Percentiles rank a stretch among this genome's conserved stretches.
These are phyloP conservation scores for Lasaia peninsularis DNA, from an alignment of 1,140 invertebrate genomes.

Conservation along the genomic window DNA sequence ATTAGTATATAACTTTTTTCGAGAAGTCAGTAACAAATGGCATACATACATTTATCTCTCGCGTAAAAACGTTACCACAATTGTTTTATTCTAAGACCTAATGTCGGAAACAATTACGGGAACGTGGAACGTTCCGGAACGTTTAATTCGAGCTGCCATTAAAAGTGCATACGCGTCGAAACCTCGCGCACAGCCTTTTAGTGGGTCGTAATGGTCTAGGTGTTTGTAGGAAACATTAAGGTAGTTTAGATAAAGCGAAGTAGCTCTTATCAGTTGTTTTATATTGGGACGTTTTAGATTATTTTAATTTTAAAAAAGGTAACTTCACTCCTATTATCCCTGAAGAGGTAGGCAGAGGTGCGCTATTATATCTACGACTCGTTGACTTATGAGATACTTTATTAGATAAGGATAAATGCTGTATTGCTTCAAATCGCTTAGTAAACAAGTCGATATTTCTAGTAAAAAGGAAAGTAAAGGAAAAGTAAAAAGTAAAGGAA, in stretches of 20 bases:
- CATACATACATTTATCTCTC: neutral
- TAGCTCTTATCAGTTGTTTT: neutral
- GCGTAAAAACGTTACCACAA: neutral
- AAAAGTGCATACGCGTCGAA: conserved; percentile 9
- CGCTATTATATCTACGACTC: no score
- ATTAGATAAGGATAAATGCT: no score
- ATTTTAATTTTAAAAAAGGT: no score
- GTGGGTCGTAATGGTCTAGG: neutral
- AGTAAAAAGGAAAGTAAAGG: no score
- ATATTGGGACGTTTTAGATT: neutral
- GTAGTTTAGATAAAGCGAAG: neutral
- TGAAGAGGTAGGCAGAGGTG: no score
- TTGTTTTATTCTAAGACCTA: conserved; percentile 6
- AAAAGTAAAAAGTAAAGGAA: no score
- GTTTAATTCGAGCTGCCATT: conserved; percentile 8
- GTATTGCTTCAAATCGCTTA: no score
- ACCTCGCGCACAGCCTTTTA: neutral
- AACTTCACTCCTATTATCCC: no score
- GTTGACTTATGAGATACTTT: no score
- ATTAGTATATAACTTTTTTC: neutral
- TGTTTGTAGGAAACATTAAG: conserved; percentile 4
- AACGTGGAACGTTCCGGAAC: conserved; percentile 4
- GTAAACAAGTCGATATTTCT: no score
- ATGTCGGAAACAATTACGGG: conserved; percentile 8
- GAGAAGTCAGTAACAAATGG: neutral